These are phyloP conservation scores for Zaprionus obscuricornis DNA, from an alignment of 2,888 invertebrate genomes.

Conservation along the genomic window DNA sequence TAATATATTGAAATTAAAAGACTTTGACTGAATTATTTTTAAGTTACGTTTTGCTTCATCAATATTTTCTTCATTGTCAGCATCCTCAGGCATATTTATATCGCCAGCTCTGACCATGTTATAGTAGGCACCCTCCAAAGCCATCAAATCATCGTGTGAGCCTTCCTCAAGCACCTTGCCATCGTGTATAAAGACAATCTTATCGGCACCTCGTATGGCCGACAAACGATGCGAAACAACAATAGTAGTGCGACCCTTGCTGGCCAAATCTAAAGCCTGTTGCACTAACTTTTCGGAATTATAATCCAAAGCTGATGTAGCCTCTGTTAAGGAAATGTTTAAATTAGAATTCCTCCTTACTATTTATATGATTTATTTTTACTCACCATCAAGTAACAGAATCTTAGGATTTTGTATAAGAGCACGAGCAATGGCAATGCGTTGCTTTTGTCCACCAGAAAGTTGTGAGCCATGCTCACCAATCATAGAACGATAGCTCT, in stretches of 20 bases:
- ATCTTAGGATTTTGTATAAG: constrained; percentile 90
- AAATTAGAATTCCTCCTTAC: too few relatives aligned
- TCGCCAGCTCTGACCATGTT: constrained; percentile 85
- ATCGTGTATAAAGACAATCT: constrained; percentile 88
- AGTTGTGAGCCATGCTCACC: constrained; percentile 92
- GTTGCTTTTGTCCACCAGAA: constrained; percentile 93
- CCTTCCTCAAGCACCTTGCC: constrained; percentile 90
- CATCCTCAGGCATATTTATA: constrained; percentile 68
- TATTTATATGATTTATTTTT: not conserved
- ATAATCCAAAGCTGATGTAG: constrained; percentile 93
- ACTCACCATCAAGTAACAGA: constrained; percentile 87
- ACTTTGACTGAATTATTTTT: not conserved
- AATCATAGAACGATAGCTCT: constrained; percentile 91
- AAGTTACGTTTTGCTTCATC: constrained; percentile 73
- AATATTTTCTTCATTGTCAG: constrained; percentile 58
- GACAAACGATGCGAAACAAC: constrained; percentile 90
- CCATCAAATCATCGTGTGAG: constrained; percentile 89
- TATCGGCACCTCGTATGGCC: constrained; percentile 88
- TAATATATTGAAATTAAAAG: not conserved
- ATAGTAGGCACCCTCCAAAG: constrained; percentile 87
- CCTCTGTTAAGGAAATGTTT: constrained; percentile 83
- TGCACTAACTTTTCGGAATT: constrained; percentile 92
- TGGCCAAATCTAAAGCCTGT: constrained; percentile 90
- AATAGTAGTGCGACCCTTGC: constrained; percentile 89
- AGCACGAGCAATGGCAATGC: constrained; percentile 93